Percentiles rank a stretch among this genome's conserved stretches.
phyloP scores from a whole-genome alignment of 2,888 invertebrate species.

The Drosophila mayaguana region DNA sequence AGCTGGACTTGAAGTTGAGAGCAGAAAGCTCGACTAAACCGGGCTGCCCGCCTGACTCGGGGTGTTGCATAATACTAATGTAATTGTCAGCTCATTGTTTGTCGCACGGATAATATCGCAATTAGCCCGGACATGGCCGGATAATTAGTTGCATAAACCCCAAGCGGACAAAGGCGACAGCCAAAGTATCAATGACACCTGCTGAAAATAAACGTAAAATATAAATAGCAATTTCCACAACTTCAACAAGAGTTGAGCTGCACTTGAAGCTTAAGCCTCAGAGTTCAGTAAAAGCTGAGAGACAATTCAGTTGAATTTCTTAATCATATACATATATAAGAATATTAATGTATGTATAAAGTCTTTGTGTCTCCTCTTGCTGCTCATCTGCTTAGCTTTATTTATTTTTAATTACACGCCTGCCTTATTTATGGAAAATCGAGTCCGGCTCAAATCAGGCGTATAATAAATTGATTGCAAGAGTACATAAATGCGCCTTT shows the following conservation, averaged over 20 bases:
- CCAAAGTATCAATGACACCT: conserved; percentile 10
- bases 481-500: conserved; percentile 33
- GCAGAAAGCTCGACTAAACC: conserved; percentile 26
- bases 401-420: conserved; percentile 50
- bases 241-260: background rate
- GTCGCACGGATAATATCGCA: conserved; percentile 59
- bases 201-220: conserved; percentile 3
- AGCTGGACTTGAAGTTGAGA: conserved; percentile 7
- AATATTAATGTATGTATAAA: background rate
- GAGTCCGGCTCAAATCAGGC: conserved; percentile 58
- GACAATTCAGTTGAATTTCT: background rate
- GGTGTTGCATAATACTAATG: conserved; percentile 58
- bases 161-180: conserved; percentile 4
- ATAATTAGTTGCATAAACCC: conserved; percentile 56
- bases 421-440: conserved; percentile 40
- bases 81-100: conserved; percentile 70
- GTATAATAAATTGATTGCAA: conserved; percentile 72
- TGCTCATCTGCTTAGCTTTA: background rate
- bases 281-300: background rate
- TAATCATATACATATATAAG: background rate
- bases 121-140: conserved; percentile 55
- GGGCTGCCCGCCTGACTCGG: conserved; percentile 1
- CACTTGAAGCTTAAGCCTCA: too few species aligned
- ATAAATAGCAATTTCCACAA: background rate
- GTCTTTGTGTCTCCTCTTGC: background rate